A percentile compares a stretch with the other conserved stretches of the same genome.
Conservation (phyloP, 2,797 vertebrate species). For the Toxotes lorentzi region DNA sequence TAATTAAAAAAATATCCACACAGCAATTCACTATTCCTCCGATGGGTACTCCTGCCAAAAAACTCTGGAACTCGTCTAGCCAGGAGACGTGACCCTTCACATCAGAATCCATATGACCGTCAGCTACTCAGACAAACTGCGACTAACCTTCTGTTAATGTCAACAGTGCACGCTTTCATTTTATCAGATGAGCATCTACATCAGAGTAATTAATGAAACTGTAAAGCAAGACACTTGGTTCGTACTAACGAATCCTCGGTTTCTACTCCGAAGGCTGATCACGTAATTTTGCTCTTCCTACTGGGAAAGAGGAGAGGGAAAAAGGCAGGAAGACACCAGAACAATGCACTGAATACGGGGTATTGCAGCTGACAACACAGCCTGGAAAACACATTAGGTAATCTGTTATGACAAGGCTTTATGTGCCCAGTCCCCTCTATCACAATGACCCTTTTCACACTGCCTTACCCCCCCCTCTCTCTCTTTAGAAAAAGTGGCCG, state of each 20-base stretch:
- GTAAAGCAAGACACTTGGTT: slow-evolving; percentile 30
- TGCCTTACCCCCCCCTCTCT: neutral
- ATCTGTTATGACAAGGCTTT: slow-evolving; percentile 84
- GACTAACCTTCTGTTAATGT: slow-evolving; percentile 25
- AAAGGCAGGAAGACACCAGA: slow-evolving; percentile 80
- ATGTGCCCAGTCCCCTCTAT: slow-evolving; percentile 55
- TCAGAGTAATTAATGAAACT: slow-evolving; percentile 40
- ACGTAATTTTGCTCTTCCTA: slow-evolving; percentile 63
- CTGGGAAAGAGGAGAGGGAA: slow-evolving; percentile 41
- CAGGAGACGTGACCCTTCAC: slow-evolving; percentile 26
- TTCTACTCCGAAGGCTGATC: slow-evolving; percentile 67
- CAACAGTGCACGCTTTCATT: slow-evolving; percentile 2
- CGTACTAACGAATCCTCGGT: slow-evolving; percentile 30
- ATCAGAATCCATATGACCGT: slow-evolving; percentile 19
- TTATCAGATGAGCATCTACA: slow-evolving; percentile 35
- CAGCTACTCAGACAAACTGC: slow-evolving; percentile 3
- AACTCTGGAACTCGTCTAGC: neutral
- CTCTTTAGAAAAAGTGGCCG: slow-evolving; percentile 12
- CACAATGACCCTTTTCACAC: slow-evolving; percentile 74
- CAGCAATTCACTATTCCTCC: slow-evolving; percentile 29
- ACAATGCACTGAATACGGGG: slow-evolving; percentile 79
- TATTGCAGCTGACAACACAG: slow-evolving; percentile 66
- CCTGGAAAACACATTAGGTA: slow-evolving; percentile 81
- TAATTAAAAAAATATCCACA: slow-evolving; percentile 48
- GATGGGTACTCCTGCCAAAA: slow-evolving; percentile 19